phyloP scores from a whole-genome alignment of 2,113 vertebrate species.

The Neodontobutis hainanensis region DNA sequence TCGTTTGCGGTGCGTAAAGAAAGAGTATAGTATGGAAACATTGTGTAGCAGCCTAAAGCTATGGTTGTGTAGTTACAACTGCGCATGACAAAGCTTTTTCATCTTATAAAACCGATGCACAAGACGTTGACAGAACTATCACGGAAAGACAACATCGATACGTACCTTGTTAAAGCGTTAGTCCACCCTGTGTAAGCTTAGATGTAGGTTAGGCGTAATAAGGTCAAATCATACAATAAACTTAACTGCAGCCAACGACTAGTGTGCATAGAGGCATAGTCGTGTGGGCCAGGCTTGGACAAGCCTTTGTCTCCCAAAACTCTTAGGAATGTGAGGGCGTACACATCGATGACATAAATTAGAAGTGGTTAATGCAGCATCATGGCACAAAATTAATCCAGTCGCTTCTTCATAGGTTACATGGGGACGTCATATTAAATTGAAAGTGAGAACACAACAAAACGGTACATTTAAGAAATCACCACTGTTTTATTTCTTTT shows the following conservation, averaged over 20 bases:
- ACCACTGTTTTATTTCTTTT: slow-evolving; percentile 85
- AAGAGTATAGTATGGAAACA: too few relatives aligned
- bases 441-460: slow-evolving; percentile 47
- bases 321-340: neutral
- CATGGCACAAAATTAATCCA: too few relatives aligned
- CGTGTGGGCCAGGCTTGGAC: neutral
- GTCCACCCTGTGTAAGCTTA: neutral
- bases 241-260: neutral
- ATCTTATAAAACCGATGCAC: neutral
- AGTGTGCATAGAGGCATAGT: too few relatives aligned
- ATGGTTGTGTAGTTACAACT: neutral
- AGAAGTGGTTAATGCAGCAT: too few relatives aligned
- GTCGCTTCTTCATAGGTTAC: too few relatives aligned
- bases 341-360: too few relatives aligned
- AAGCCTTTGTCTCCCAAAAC: neutral
- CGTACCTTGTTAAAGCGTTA: neutral
- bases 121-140: neutral
- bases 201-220: neutral
- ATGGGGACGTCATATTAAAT: slow-evolving; percentile 32
- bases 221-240: neutral
- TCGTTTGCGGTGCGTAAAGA: too few relatives aligned
- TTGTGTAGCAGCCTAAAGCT: too few relatives aligned
- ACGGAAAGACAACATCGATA: neutral
- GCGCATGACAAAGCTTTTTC: neutral
- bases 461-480: slow-evolving; percentile 80